These are phyloP conservation scores for Halictus rubicundus DNA, from an alignment of 1,140 invertebrate genomes.

Conservation along the genomic window DNA sequence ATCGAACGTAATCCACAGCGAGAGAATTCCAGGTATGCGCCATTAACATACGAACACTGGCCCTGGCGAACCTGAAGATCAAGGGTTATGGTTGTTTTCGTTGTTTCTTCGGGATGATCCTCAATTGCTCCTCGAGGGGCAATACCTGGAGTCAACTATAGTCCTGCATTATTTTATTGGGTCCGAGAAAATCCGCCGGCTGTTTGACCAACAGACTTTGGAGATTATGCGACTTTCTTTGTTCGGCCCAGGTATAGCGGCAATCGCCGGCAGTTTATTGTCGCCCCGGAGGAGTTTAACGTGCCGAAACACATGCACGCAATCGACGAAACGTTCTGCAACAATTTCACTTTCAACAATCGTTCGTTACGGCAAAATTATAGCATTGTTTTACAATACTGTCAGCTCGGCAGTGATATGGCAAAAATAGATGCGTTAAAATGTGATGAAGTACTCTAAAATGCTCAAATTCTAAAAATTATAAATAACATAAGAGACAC, in stretches of 20 bases:
- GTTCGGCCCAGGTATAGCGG: slow-evolving; percentile 18
- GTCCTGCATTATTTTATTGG: slow-evolving; percentile 10
- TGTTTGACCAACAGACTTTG: slow-evolving; percentile 24
- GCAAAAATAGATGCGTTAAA: too few relatives aligned
- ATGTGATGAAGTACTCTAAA: too few relatives aligned
- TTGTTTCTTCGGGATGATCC: background rate
- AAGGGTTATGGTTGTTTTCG: background rate
- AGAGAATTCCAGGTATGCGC: slow-evolving; percentile 16
- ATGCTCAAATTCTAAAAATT: too few relatives aligned
- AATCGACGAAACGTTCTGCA: too few relatives aligned
- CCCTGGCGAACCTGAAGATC: background rate
- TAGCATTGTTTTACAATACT: too few relatives aligned
- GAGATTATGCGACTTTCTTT: background rate
- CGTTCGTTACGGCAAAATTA: too few relatives aligned
- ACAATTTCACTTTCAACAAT: too few relatives aligned
- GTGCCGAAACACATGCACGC: too few relatives aligned
- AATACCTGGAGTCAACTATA: slow-evolving; percentile 8
- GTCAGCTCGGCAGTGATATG: too few relatives aligned
- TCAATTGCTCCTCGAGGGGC: background rate
- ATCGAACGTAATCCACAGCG: background rate
- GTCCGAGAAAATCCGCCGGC: background rate
- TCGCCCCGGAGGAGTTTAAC: too few relatives aligned
- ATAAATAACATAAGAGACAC: too few relatives aligned
- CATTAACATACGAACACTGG: slow-evolving; percentile 18
- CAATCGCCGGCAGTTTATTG: background rate